phyloP scores from a whole-genome alignment of 2,797 vertebrate genomes.

The Sebastes alutus region DNA sequence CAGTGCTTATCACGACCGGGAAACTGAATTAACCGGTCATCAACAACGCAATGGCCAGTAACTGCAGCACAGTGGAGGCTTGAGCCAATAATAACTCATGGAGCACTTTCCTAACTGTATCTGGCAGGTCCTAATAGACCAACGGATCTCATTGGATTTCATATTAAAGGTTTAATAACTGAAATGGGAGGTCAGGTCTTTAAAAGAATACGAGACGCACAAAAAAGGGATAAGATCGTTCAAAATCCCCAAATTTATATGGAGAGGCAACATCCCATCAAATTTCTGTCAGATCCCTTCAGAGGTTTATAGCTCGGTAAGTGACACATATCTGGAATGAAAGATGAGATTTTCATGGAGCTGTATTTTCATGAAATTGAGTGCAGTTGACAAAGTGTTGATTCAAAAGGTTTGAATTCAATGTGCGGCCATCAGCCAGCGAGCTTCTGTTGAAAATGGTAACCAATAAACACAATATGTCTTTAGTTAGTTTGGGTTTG shows the following conservation, averaged over 20 bases:
- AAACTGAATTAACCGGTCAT: slow-evolving; percentile 61
- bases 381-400: slow-evolving; percentile 6
- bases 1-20: slow-evolving; percentile 23
- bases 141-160: slow-evolving; percentile 38
- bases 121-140: slow-evolving; percentile 43
- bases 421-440: not conserved
- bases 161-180: slow-evolving; percentile 47
- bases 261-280: slow-evolving; percentile 24
- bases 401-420: slow-evolving; percentile 18
- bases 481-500: not conserved
- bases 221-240: slow-evolving; percentile 1
- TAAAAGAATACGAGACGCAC: slow-evolving; percentile 9
- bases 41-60: slow-evolving; percentile 20
- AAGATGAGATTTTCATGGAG: slow-evolving; percentile 27
- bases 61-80: slow-evolving; percentile 21
- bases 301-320: not conserved
- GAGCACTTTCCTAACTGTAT: slow-evolving; percentile 42
- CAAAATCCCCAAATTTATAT: not conserved
- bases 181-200: slow-evolving; percentile 30
- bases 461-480: not conserved
- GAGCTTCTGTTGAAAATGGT: not conserved
- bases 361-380: slow-evolving; percentile 21
- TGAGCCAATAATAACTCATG: slow-evolving; percentile 34
- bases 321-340: slow-evolving; percentile 21
- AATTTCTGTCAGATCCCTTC: slow-evolving; percentile 13